Conservation (phyloP, 2,888 invertebrate species). For the Hemithea aestivaria region DNA sequence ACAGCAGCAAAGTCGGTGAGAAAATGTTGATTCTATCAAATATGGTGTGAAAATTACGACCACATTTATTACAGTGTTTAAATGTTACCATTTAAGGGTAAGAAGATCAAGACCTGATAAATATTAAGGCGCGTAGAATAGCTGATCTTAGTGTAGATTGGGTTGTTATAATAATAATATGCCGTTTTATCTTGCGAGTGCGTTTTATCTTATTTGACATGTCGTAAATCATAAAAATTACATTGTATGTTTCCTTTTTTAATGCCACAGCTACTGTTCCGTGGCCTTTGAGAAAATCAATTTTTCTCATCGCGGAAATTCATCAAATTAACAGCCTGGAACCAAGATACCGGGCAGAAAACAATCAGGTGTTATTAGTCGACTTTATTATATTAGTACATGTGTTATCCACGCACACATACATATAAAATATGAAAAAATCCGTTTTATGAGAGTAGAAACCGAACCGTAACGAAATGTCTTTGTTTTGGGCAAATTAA, state of each 20-base stretch:
- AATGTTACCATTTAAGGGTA: slow-evolving; percentile 43
- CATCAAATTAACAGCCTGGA: slow-evolving; percentile 65
- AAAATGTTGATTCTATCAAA: slow-evolving; percentile 35
- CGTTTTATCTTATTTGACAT: slow-evolving; percentile 9
- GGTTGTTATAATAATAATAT: slow-evolving; percentile 34
- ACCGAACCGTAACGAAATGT: slow-evolving; percentile 45
- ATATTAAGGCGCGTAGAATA: slow-evolving; percentile 44
- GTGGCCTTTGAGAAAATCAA: slow-evolving; percentile 27
- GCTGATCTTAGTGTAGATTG: slow-evolving; percentile 48
- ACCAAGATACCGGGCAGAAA: slow-evolving; percentile 39
- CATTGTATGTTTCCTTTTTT: too few species aligned
- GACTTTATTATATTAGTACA: too few species aligned
- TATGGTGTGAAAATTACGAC: slow-evolving; percentile 31
- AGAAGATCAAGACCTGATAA: slow-evolving; percentile 44
- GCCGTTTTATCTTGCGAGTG: slow-evolving; percentile 45
- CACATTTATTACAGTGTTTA: slow-evolving; percentile 33
- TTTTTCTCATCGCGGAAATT: slow-evolving; percentile 14
- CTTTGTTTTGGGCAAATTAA: slow-evolving; percentile 39
- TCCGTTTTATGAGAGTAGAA: slow-evolving; percentile 37
- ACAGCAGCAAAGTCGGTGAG: slow-evolving; percentile 29
- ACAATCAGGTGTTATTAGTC: slow-evolving; percentile 36
- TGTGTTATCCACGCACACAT: slow-evolving; percentile 23
- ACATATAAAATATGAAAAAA: not conserved
- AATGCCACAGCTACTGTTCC: too few species aligned
- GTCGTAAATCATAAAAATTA: too few species aligned